Evolutionary conservation across 2,113 vertebrate genomes (phyloP), one percentile per base, ranked within the genome.

Genomic region (Silurus glanis): DNA sequence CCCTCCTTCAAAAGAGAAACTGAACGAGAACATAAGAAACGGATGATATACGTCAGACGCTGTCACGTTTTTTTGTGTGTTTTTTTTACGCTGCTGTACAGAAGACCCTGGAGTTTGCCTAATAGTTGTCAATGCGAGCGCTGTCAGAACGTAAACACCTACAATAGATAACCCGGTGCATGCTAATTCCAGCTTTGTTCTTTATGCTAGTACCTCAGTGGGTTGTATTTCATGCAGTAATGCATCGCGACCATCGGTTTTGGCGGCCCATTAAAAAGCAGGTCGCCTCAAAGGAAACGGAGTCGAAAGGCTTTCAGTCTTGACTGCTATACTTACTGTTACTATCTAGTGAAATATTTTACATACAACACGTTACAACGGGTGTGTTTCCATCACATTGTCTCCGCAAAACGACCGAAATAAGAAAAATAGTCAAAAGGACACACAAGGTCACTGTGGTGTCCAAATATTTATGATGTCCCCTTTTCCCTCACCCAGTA

Each of bases 1-100:
- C 59, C 88, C 86, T 89, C 82, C 58, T 74, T 88, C 64, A 71
- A 80, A 66, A 82, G 28, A 64, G 28, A 89, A 83, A 47, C 72
- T 58, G 87, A 88, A 85, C 85, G 78, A 82, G 69, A 85, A 82
- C 79, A 82, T 45, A 55, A 67, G 69, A 85, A 84, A 25, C 28
- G 13, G 67, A 75, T 88, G 28, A 82, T 82, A 75, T 85, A 82
- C 56, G 59, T 64, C 78, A 7, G 64, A 25, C 16, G n/a, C 19
- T 78, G 80, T 83, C 80, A 49, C 59, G 37, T 1, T 37, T 37
- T 37, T 37, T n/a, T n/a, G n/a, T 37, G 37, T 37, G 2, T 37
- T 37, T 37, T 37, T 45, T 56, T 87, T 45, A 83, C 25, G 47
- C 4, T 51, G 25, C n/a, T 5, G 6, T 12, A 59, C 55, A 59